Percentiles rank a stretch among this genome's conserved stretches.
phyloP scores from a whole-genome alignment of 2,797 vertebrate species.

The Peromyscus nudipes region DNA sequence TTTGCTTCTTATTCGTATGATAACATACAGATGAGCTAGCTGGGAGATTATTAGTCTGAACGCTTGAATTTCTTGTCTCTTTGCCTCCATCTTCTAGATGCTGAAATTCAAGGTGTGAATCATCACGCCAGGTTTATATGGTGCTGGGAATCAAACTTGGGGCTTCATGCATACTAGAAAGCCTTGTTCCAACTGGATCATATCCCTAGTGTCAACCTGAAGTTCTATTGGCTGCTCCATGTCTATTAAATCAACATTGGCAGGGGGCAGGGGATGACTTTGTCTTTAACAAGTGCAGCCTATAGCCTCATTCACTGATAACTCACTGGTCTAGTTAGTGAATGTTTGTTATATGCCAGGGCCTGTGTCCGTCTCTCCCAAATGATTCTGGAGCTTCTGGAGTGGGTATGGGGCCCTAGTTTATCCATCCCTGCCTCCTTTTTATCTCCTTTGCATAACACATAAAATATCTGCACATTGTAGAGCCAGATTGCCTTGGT shows the following conservation, averaged over 20 bases:
- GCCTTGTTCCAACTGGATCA: not conserved
- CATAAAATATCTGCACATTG: not conserved
- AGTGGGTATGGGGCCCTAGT: not conserved
- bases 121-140: not conserved
- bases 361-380: not conserved
- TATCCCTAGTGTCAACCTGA: not conserved
- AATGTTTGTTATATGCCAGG: not conserved
- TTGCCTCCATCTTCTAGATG: not conserved
- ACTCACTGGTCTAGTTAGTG: not conserved
- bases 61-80: not conserved
- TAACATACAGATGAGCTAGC: not conserved
- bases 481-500: not conserved
- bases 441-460: not conserved
- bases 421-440: not conserved
- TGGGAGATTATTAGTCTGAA: conserved; percentile 7
- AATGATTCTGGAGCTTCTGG: not conserved
- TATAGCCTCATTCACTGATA: not conserved
- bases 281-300: not conserved
- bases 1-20: not conserved
- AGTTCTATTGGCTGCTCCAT: not conserved
- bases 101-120: not conserved
- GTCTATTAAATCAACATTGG: not conserved
- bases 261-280: not conserved
- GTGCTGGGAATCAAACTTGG: not conserved
- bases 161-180: not conserved